Evolutionary conservation across 2,113 vertebrate species (phyloP), one percentile per base, ranked within the genome.

Genomic region (Papio anubis): DNA sequence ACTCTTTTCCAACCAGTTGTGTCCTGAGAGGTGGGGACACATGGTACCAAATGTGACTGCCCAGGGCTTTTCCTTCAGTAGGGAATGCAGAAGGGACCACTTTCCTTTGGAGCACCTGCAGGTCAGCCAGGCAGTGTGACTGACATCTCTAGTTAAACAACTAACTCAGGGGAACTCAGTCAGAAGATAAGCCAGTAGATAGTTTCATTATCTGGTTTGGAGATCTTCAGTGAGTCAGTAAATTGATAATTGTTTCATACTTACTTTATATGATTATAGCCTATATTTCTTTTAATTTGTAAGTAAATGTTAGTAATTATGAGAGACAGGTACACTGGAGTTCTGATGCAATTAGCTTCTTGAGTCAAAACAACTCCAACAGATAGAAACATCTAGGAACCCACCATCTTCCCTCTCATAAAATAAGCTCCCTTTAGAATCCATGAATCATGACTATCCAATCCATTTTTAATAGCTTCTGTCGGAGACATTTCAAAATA

Each of bases 401-500:
- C 7, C 20, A 40, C 64, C 48, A 9, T 87, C 43, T 72, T 93
- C n/a, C 81, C 78, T 61, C 48, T 35, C 23, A 35, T 55, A n/a
- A 97, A 81, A 79, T 93, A 68, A 93, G 88, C 21, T 82, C 38
- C 75, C 55, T 70, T 85, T 80, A 48, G 59, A 95, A 94, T 59
- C 68, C 21, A 94, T 86, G 75, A 61, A 52, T 91, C 80, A 57
- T 87, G 57, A 64, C 59, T 59, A 79, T 68, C 57, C n/a, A 88
- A 23, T 50, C 57, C 38, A 16, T 25, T 43, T 45, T 45, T 79
- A 88, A 92, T 88, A 96, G 45, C 78, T 89, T 97, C 89, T 93
- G 17, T 96, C 52, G 59, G 64, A 96, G 92, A 88, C 75, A 80
- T 90, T 94, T 96, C 96, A 94, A 91, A 92, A 78, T 93, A 97